These are phyloP conservation scores for Carollia perspicillata DNA, from an alignment of 2,113 vertebrate species.

Conservation along the genomic window DNA sequence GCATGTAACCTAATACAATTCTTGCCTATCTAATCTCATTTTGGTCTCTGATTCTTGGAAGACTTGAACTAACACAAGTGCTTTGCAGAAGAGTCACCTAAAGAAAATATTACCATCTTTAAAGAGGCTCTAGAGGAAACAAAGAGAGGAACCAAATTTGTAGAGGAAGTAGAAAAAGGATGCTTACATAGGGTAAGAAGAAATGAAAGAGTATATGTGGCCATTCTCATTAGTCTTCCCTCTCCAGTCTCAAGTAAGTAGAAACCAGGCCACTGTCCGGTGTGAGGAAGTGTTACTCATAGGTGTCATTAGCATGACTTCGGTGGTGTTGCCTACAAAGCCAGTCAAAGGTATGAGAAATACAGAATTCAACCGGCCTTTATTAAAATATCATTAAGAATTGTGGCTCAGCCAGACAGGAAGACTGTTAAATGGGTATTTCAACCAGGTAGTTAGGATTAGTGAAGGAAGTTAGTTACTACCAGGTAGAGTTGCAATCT, in stretches of 20 bases:
- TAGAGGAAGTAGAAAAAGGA: neutral
- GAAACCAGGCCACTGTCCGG: neutral
- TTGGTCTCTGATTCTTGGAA: neutral
- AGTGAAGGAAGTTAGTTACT: neutral
- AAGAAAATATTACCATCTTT: neutral
- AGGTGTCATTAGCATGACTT: neutral
- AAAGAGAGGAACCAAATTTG: neutral
- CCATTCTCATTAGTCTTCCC: neutral
- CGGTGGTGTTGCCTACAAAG: neutral
- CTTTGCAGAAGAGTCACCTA: neutral
- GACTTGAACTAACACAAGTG: neutral
- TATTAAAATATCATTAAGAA: neutral
- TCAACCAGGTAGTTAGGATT: neutral
- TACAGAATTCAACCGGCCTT: neutral
- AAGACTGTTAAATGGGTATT: neutral
- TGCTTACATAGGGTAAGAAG: neutral
- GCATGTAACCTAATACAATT: neutral
- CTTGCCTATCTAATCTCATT: conserved; percentile 22
- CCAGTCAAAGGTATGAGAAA: neutral
- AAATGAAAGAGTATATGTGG: neutral
- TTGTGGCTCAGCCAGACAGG: neutral
- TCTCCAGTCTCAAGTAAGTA: neutral
- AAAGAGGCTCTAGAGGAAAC: neutral
- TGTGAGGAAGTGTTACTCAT: neutral
- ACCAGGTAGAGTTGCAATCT: neutral